phyloP scores from a whole-genome alignment of 2,888 invertebrate genomes.

The Gortyna flavago region DNA sequence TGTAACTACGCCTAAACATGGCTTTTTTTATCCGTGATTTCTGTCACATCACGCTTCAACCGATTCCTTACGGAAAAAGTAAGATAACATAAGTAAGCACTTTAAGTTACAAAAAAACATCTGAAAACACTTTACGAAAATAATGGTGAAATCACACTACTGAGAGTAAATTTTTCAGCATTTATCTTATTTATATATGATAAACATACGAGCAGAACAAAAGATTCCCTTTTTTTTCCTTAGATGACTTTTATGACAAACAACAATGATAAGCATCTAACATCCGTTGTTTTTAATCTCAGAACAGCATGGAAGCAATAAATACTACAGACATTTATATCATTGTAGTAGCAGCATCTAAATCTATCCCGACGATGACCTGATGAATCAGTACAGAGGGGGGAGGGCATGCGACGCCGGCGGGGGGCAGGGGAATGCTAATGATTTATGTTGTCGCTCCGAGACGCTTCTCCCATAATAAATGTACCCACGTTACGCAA shows the following conservation, averaged over 20 bases:
- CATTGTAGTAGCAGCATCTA: constrained; percentile 64
- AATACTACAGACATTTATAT: constrained; percentile 57
- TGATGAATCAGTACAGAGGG: constrained; percentile 75
- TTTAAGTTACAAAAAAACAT: constrained; percentile 23
- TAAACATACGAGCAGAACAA: background rate
- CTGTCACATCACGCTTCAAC: constrained; percentile 6
- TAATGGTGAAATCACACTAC: background rate
- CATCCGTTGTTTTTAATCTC: constrained; percentile 38
- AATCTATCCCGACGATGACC: constrained; percentile 70
- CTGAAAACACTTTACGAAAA: constrained; percentile 24
- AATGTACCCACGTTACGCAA: constrained; percentile 80
- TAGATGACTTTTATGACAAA: constrained; percentile 35
- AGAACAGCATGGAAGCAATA: constrained; percentile 49
- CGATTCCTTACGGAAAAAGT: constrained; percentile 21
- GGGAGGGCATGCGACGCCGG: constrained; percentile 63
- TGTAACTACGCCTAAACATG: background rate
- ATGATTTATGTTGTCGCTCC: constrained; percentile 84
- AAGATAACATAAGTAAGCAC: constrained; percentile 1
- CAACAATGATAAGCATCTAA: constrained; percentile 26
- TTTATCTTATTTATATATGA: too few species aligned
- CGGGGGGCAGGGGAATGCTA: constrained; percentile 68
- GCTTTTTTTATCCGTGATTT: background rate
- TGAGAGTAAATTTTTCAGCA: constrained; percentile 7
- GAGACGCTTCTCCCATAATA: constrained; percentile 82
- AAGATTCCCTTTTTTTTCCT: constrained; percentile 18